These are phyloP conservation scores for Hydropsyche tenuis DNA, from an alignment of 1,140 invertebrate species.

Conservation along the genomic window DNA sequence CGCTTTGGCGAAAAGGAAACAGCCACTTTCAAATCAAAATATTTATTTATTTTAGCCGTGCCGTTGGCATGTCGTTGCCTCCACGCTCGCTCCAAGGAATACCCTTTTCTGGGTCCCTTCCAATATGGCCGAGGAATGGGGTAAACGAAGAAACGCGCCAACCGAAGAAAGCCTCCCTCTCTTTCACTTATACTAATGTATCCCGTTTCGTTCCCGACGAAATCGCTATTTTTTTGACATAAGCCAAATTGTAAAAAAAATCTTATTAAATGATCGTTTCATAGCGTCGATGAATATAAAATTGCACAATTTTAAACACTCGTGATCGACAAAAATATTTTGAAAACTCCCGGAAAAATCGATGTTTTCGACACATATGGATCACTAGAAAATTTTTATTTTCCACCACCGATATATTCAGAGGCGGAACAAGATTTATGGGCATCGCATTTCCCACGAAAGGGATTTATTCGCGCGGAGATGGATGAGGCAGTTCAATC, in stretches of 20 bases:
- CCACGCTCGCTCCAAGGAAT: background rate
- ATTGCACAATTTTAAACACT: too few relatives aligned
- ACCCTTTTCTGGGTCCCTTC: slow-evolving; percentile 31
- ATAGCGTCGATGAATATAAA: too few relatives aligned
- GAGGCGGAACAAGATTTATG: too few relatives aligned
- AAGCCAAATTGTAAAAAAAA: too few relatives aligned
- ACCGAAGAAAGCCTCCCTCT: background rate
- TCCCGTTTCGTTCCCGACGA: background rate
- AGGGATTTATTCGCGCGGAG: background rate
- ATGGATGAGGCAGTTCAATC: slow-evolving; percentile 25
- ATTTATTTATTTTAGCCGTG: slow-evolving; percentile 47
- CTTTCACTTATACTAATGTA: background rate
- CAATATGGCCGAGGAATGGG: background rate
- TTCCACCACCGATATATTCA: too few relatives aligned
- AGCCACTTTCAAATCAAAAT: slow-evolving; percentile 48
- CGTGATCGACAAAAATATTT: background rate
- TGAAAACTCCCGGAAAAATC: background rate
- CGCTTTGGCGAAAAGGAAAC: slow-evolving; percentile 40
- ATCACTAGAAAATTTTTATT: too few relatives aligned
- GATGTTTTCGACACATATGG: too few relatives aligned
- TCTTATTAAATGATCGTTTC: too few relatives aligned
- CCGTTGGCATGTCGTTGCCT: slow-evolving; percentile 36
- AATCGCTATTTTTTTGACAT: background rate
- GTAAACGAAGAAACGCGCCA: background rate
- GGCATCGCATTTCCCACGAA: slow-evolving; percentile 3